phyloP scores from a whole-genome alignment of 2,797 vertebrate genomes.

The Hydrophis major region DNA sequence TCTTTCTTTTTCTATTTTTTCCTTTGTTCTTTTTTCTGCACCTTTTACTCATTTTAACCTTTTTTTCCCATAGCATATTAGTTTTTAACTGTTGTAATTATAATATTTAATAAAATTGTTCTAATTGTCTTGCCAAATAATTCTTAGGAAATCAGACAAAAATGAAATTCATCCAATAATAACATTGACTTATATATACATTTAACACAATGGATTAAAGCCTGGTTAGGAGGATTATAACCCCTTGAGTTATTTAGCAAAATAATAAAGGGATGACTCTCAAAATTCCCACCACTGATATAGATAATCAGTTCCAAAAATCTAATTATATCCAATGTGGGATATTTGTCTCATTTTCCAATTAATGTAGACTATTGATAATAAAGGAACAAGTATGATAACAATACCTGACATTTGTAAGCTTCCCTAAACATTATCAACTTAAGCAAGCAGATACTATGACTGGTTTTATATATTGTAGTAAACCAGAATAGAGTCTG shows the following conservation, averaged over 20 bases:
- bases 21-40: neutral
- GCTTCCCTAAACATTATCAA: neutral
- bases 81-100: neutral
- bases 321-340: neutral
- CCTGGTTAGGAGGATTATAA: neutral
- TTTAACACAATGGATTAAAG: neutral
- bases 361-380: neutral
- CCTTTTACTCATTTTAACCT: neutral
- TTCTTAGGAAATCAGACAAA: constrained; percentile 2
- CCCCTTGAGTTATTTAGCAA: neutral
- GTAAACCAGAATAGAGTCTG: neutral
- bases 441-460: neutral
- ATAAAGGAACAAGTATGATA: neutral
- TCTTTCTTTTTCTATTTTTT: neutral
- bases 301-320: neutral
- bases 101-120: neutral
- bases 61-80: neutral
- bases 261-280: neutral
- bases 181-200: neutral
- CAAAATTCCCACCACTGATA: neutral
- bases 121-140: neutral
- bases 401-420: neutral
- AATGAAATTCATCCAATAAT: neutral
- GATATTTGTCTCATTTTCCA: neutral
- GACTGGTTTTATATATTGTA: neutral